phyloP scores from a whole-genome alignment of 2,113 vertebrate species.

The Chionis minor region DNA sequence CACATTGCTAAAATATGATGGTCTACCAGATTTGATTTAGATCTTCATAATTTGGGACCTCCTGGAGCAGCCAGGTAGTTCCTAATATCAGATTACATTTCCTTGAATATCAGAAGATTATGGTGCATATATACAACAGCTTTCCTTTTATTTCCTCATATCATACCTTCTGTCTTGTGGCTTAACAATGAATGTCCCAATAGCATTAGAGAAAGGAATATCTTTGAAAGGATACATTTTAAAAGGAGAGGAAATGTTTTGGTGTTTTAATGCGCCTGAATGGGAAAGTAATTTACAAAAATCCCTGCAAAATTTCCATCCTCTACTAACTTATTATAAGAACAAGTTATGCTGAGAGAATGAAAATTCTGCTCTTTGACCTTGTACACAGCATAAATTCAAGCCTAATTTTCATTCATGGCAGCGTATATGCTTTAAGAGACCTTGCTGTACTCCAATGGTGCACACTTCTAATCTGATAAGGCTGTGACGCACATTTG shows the following conservation, averaged over 20 bases:
- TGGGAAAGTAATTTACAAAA: background rate
- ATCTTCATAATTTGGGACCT: constrained; percentile 46
- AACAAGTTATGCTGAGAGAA: background rate
- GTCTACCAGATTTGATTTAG: constrained; percentile 51
- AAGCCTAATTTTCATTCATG: background rate
- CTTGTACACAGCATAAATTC: background rate
- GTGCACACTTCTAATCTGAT: background rate
- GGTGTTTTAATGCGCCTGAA: background rate
- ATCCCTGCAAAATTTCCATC: background rate
- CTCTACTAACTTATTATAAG: background rate
- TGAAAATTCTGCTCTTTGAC: background rate
- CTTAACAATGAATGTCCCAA: background rate
- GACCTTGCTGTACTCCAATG: background rate
- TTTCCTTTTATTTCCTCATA: background rate
- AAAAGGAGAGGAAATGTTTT: background rate
- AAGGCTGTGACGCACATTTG: accelerated
- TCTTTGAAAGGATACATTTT: background rate
- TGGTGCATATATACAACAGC: background rate
- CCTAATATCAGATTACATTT: constrained; percentile 12
- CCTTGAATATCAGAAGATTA: constrained; percentile 34
- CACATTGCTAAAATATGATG: constrained; percentile 38
- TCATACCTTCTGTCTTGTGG: background rate
- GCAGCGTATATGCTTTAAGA: background rate
- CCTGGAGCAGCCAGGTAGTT: constrained; percentile 35
- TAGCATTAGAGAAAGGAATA: background rate